A percentile compares a stretch with the other conserved stretches of the same genome.
These are phyloP conservation scores for Darevskia mixta DNA, from an alignment of 2,797 vertebrate species.

Conservation along the genomic window DNA sequence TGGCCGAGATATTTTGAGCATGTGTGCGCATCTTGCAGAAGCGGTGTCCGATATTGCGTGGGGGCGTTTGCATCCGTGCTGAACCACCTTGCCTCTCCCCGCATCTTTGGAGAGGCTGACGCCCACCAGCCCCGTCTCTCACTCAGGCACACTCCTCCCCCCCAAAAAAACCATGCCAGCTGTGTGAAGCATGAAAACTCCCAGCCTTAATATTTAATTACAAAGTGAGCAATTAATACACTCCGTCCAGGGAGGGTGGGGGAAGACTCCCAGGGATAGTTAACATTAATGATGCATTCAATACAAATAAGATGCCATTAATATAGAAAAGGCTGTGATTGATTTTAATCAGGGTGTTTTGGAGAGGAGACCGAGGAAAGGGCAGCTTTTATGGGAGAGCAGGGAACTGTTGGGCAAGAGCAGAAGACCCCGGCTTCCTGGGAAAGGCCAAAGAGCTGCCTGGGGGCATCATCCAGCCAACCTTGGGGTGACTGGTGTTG, in stretches of 20 bases:
- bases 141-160: neutral
- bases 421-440: too few species aligned
- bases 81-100: neutral
- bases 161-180: neutral
- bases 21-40: neutral
- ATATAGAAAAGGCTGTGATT: slow-evolving; percentile 37
- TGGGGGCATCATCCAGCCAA: too few species aligned
- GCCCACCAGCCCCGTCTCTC: neutral
- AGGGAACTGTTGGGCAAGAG: neutral
- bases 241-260: slow-evolving; percentile 21
- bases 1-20: neutral
- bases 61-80: neutral
- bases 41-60: neutral
- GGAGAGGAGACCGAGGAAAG: neutral
- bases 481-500: neutral
- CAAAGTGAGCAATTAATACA: slow-evolving; percentile 43
- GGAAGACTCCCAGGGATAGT: slow-evolving; percentile 28
- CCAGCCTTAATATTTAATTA: slow-evolving; percentile 54
- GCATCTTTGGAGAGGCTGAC: neutral
- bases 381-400: neutral
- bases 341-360: neutral
- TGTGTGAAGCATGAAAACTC: slow-evolving; percentile 11
- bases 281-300: slow-evolving; percentile 52
- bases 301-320: slow-evolving; percentile 48
- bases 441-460: neutral